phyloP scores from a whole-genome alignment of 1,140 invertebrate species.

The Tribolium castaneum region DNA sequence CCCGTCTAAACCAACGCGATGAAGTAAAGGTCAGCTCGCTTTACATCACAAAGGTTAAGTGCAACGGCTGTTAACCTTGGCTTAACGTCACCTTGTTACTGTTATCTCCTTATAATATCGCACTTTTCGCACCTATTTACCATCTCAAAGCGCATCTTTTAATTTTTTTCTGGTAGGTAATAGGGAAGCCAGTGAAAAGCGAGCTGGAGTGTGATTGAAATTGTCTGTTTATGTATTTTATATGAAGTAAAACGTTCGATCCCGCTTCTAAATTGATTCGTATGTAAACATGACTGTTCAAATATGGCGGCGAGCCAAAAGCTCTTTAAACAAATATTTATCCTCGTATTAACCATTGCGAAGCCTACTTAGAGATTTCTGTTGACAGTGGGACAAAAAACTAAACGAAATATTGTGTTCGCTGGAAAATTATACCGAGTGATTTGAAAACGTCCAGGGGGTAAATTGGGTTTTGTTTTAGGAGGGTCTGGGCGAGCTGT shows the following conservation, averaged over 20 bases:
- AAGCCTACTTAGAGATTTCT: constrained; percentile 38
- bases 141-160: background rate
- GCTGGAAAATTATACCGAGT: background rate
- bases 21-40: constrained; percentile 15
- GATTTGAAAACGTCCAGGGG: background rate
- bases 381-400: constrained; percentile 32
- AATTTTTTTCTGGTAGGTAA: no score
- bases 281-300: constrained; percentile 30
- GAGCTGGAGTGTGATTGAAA: constrained; percentile 9
- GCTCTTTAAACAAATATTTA: constrained; percentile 35
- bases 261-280: constrained; percentile 28
- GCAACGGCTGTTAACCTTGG: constrained; percentile 28
- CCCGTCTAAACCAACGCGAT: background rate
- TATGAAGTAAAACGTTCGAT: constrained; percentile 31
- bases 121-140: background rate
- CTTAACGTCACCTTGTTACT: constrained; percentile 30
- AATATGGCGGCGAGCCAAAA: constrained; percentile 37
- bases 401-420: constrained; percentile 30
- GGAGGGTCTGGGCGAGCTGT: background rate
- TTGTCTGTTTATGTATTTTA: constrained; percentile 33
- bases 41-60: constrained; percentile 27
- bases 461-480: constrained; percentile 14
- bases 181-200: no score
- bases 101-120: constrained; percentile 2
- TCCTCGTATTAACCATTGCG: constrained; percentile 37